Percentiles rank a stretch among this genome's conserved stretches.
phyloP scores from a whole-genome alignment of 2,888 invertebrate genomes.

The Eucera pruinosa region DNA sequence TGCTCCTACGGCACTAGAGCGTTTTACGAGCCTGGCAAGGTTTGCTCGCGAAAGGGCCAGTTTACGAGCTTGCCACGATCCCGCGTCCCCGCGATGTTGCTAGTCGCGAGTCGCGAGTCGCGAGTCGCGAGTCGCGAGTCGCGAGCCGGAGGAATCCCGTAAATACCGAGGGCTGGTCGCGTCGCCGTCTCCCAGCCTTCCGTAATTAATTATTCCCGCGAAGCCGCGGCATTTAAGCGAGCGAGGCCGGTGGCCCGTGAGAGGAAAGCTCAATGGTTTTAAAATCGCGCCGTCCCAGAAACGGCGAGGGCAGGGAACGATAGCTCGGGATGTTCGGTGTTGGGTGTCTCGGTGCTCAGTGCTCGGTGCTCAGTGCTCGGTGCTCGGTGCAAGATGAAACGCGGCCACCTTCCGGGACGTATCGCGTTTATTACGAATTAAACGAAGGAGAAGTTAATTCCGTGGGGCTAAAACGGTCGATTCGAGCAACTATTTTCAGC shows the following conservation, averaged over 20 bases:
- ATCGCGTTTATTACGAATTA: conserved; percentile 34
- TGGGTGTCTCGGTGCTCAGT: too few relatives aligned
- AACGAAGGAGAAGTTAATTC: conserved; percentile 33
- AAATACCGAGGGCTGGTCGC: conserved; percentile 41
- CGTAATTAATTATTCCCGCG: conserved; percentile 60
- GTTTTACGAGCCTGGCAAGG: background rate
- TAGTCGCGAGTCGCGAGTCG: too few relatives aligned
- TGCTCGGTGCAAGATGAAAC: too few relatives aligned
- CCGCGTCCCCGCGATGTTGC: conserved; percentile 29
- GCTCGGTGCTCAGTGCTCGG: too few relatives aligned
- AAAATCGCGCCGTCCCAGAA: conserved; percentile 51
- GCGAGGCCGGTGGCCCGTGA: conserved; percentile 48
- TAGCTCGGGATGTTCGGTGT: background rate
- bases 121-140: too few relatives aligned
- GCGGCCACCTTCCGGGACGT: too few relatives aligned
- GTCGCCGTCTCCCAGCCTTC: conserved; percentile 27
- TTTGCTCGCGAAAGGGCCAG: conserved; percentile 11
- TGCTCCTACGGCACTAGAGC: background rate
- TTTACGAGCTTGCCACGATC: conserved; percentile 35
- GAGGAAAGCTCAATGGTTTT: conserved; percentile 44
- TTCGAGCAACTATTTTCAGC: conserved; percentile 38
- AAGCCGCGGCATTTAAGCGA: conserved; percentile 53
- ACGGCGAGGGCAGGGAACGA: background rate
- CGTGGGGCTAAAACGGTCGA: conserved; percentile 39
- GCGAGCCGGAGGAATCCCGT: conserved; percentile 51